Evolutionary conservation across 2,113 vertebrate species (phyloP).

Genomic region (Hippopotamus amphibius): DNA sequence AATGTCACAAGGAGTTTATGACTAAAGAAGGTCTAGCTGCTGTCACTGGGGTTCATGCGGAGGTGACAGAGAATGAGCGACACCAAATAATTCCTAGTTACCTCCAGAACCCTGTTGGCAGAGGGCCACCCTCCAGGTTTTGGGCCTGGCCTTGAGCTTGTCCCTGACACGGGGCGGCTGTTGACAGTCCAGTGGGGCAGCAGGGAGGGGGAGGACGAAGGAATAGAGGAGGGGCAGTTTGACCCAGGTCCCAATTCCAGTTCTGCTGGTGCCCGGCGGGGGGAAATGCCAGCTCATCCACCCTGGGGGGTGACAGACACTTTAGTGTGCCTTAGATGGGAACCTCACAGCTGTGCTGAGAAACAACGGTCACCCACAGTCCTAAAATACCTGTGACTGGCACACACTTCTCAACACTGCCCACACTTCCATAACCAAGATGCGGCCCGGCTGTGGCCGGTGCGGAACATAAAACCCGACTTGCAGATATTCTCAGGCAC

Average conservation of each 20-base stretch:
- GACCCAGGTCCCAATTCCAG: not conserved
- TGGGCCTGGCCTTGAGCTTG: not conserved
- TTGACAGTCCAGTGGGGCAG: not conserved
- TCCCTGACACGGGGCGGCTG: not conserved
- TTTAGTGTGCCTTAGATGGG: not conserved
- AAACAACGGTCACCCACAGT: conserved; percentile 17
- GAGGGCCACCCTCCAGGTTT: not conserved
- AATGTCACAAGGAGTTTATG: not conserved
- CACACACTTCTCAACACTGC: conserved; percentile 24
- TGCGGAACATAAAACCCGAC: conserved; percentile 66
- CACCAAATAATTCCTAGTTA: not conserved
- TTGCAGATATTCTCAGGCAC: conserved; percentile 68
- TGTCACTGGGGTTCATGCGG: not conserved
- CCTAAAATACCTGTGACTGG: conserved; percentile 57
- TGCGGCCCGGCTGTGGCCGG: conserved; percentile 50
- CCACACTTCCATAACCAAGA: conserved; percentile 18
- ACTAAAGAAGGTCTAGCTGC: not conserved
- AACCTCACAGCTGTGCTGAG: conserved; percentile 52
- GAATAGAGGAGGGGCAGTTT: not conserved
- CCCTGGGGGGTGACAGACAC: not conserved
- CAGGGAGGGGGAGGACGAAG: not conserved
- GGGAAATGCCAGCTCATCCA: not conserved
- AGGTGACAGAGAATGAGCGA: not conserved
- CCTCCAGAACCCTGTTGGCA: not conserved
- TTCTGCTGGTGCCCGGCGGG: not conserved